Evolutionary conservation across 2,113 vertebrate species (phyloP), one percentile per base, ranked within the genome.

Genomic region (Hoplias malabaricus): DNA sequence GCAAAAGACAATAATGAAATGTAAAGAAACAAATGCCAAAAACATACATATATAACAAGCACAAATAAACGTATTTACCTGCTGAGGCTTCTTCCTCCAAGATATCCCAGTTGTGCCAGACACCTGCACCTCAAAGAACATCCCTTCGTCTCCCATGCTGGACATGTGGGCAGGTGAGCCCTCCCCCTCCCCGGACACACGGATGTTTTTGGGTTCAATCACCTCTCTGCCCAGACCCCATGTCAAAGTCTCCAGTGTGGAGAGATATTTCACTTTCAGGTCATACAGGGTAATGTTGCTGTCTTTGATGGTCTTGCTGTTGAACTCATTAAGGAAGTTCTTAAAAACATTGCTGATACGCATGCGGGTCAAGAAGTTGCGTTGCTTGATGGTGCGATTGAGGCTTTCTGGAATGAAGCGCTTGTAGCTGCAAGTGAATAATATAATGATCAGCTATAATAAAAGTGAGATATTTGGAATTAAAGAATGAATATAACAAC

Each of bases 261-360:
- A 95, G 74, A 99, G 86, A 85, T 99, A 99, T 83, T 99, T 99
- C 42, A 98, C 94, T 78, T 98, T 99, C 81, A 99, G 93, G 57
- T 99, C 98, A 0, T 98, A 95, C 0, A 89, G 87, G 0, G 94
- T 94, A 80, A 99, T 97, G 0, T 93, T 95, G 83, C 96, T 94
- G 84, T 96, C 95, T 1, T 90, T 92, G 59, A 98, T 94, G 40
- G 98, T 98, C 87, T 94, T 96, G 65, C 90, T 92, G 88, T 97
- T 98, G 84, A 99, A 99, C 83, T 99, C 96, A 3, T 93, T 96
- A 0, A 99, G 93, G 87, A 99, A 99, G 80, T 98, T 96, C 90
- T 95, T 98, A 86, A 99, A 99, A 67, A 99, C 96, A 0, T 98
- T 99, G 82, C 94, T 98, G 86, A 99, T 99, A 43, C 98, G 93